Percentiles rank a stretch among this genome's conserved stretches.
Evolutionary conservation across 2,888 invertebrate genomes (phyloP).

Genomic region (Andrena haemorrhoa): DNA sequence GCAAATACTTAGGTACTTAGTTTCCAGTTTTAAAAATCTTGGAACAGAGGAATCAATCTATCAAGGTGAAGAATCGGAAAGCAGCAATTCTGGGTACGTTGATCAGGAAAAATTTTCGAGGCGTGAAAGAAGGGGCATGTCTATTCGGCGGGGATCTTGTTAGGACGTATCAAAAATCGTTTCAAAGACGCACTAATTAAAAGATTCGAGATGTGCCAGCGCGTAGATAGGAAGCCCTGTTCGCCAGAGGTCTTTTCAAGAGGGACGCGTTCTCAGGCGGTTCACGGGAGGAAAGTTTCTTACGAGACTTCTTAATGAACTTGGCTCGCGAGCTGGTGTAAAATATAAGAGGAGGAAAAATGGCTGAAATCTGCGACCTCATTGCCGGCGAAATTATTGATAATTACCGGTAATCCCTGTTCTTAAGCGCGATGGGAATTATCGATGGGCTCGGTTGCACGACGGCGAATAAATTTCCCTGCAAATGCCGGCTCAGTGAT

Average conservation of each 20-base stretch:
- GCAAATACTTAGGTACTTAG: too few species aligned
- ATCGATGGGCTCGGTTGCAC: slow-evolving; percentile 3
- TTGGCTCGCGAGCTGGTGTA: not conserved
- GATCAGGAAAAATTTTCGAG: slow-evolving; percentile 1
- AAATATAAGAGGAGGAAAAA: not conserved
- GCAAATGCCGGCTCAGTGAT: too few species aligned
- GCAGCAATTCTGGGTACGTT: not conserved
- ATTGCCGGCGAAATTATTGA: slow-evolving; percentile 25
- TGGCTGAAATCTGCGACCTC: not conserved
- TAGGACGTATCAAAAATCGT: slow-evolving; percentile 23
- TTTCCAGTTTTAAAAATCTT: too few species aligned
- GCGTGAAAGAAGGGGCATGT: too few species aligned
- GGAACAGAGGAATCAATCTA: not conserved
- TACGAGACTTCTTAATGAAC: slow-evolving; percentile 25
- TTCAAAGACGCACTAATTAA: slow-evolving; percentile 38
- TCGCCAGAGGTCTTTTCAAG: slow-evolving; percentile 6
- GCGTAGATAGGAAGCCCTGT: slow-evolving; percentile 3
- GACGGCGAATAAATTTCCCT: slow-evolving; percentile 2
- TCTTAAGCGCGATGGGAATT: not conserved
- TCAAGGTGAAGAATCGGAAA: not conserved
- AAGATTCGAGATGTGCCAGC: slow-evolving; percentile 16
- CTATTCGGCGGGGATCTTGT: not conserved
- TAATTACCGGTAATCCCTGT: slow-evolving; percentile 30
- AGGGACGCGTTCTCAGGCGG: slow-evolving; percentile 8
- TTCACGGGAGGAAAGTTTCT: slow-evolving; percentile 9